Percentiles rank a stretch among this genome's conserved stretches.
These are phyloP conservation scores for Drosophila setifemur DNA, from an alignment of 1,140 invertebrate species.

Conservation along the genomic window DNA sequence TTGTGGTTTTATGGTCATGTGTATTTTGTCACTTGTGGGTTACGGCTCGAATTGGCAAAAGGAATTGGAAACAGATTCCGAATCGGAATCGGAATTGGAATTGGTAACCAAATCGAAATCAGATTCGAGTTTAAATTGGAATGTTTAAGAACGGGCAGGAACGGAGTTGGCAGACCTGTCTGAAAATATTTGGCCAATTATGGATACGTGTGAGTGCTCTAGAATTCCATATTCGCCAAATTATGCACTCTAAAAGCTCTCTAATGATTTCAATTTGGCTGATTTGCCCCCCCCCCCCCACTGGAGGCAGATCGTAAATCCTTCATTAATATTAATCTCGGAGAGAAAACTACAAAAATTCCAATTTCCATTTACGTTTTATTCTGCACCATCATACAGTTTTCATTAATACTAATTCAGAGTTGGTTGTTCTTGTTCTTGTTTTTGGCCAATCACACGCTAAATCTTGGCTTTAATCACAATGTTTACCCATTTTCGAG, in stretches of 20 bases:
- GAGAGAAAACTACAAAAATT: not conserved
- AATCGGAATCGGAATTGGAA: constrained; percentile 23
- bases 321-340: constrained; percentile 35
- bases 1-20: constrained; percentile 62
- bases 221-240: too few relatives aligned
- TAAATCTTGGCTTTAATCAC: constrained; percentile 16
- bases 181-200: constrained; percentile 20
- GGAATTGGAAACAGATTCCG: constrained; percentile 4
- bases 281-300: constrained; percentile 5
- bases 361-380: constrained; percentile 1
- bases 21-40: constrained; percentile 69
- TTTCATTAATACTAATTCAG: constrained; percentile 19
- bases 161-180: constrained; percentile 43
- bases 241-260: constrained; percentile 14
- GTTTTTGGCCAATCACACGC: constrained; percentile 11
- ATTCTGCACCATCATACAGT: not conserved
- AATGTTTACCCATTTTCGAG: constrained; percentile 25
- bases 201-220: too few relatives aligned
- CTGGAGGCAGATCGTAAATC: constrained; percentile 32
- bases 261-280: constrained; percentile 26
- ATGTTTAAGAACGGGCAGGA: constrained; percentile 30
- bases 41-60: constrained; percentile 25
- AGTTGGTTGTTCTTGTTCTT: constrained; percentile 8
- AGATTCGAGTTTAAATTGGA: constrained; percentile 23
- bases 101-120: constrained; percentile 5